Percentiles rank a stretch among this genome's conserved stretches.
Evolutionary conservation across 1,140 invertebrate genomes (phyloP).

Genomic region (Lineus longissimus): DNA sequence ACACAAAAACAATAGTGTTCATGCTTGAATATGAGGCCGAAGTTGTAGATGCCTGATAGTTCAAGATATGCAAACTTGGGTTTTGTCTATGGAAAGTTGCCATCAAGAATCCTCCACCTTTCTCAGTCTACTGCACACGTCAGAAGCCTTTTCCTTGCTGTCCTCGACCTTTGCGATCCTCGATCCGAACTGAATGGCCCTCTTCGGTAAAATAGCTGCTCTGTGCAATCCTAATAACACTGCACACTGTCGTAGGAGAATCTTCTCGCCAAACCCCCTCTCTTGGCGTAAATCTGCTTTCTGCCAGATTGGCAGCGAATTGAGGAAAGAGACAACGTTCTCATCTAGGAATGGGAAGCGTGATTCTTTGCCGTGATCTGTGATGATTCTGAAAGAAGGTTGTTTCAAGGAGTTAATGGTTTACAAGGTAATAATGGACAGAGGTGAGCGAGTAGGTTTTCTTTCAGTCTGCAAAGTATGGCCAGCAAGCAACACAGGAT

Average conservation of each 20-base stretch:
- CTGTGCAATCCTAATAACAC: slow-evolving; percentile 64
- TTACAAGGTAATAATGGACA: too few species aligned
- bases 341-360: slow-evolving; percentile 95
- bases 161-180: slow-evolving; percentile 78
- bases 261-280: slow-evolving; percentile 87
- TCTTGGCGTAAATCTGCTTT: slow-evolving; percentile 65
- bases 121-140: slow-evolving; percentile 56
- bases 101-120: slow-evolving; percentile 1
- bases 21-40: too few species aligned
- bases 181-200: slow-evolving; percentile 97
- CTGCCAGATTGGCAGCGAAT: slow-evolving; percentile 67
- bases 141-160: slow-evolving; percentile 80
- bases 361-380: slow-evolving; percentile 58
- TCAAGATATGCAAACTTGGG: too few species aligned
- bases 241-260: slow-evolving; percentile 78
- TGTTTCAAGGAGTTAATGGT: too few species aligned
- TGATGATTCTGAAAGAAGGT: slow-evolving; percentile 47
- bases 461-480: too few species aligned
- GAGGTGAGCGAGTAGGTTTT: too few species aligned
- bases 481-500: too few species aligned
- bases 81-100: too few species aligned
- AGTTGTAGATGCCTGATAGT: too few species aligned
- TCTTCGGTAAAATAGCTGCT: slow-evolving; percentile 73
- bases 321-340: slow-evolving; percentile 72
- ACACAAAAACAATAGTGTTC: too few species aligned